phyloP scores from a whole-genome alignment of 2,113 vertebrate species.

The Brachyhypopomus gauderio region DNA sequence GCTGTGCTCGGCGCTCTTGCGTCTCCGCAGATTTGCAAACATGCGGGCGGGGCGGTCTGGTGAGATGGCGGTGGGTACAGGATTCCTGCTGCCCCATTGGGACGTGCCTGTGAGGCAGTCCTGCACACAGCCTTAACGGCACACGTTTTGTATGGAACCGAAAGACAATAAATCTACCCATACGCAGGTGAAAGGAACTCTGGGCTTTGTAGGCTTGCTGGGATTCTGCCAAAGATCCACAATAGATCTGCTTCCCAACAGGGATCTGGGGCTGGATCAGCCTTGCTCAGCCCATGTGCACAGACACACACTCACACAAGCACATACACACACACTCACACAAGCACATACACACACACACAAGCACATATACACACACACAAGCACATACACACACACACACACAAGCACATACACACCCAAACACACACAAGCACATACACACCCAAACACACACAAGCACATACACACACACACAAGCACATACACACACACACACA shows the following conservation, averaged over 20 bases:
- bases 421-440: neutral
- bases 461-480: neutral
- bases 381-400: neutral
- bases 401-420: neutral
- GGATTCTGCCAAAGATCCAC: constrained; percentile 15
- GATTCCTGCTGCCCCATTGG: no score
- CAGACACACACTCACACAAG: neutral
- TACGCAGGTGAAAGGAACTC: neutral
- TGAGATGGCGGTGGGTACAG: no score
- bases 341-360: neutral
- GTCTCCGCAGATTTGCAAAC: no score
- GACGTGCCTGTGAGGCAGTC: no score
- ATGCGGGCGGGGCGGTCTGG: no score
- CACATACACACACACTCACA: neutral
- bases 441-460: neutral
- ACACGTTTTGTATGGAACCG: no score
- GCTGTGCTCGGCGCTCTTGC: no score
- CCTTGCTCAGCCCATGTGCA: neutral
- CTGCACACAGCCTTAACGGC: no score
- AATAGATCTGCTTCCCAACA: constrained; percentile 24
- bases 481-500: neutral
- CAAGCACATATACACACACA: neutral
- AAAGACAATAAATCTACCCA: no score
- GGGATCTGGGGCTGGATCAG: constrained; percentile 25
- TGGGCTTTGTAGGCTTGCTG: constrained; percentile 2